Percentiles rank a stretch among this genome's conserved stretches.
Conservation (phyloP, 2,113 vertebrate genomes). For the Grallaria varia region DNA sequence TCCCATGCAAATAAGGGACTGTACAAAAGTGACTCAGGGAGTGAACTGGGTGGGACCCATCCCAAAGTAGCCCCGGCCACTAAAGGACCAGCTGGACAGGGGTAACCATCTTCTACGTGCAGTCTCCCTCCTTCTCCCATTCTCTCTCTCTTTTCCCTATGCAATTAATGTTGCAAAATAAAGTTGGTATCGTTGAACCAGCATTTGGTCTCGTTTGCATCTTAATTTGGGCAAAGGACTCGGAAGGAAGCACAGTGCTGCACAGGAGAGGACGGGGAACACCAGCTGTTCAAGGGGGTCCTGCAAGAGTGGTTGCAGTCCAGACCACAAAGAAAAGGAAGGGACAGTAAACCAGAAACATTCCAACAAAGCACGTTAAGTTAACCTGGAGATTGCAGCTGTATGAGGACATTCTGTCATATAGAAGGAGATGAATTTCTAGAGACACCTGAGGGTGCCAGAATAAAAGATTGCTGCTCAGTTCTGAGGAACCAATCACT, state of each 20-base stretch:
- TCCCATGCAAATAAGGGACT: neutral
- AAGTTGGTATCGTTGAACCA: neutral
- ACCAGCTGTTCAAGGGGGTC: fast-evolving
- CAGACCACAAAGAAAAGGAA: neutral
- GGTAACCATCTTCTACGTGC: neutral
- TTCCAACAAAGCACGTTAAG: neutral
- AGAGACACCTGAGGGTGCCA: neutral
- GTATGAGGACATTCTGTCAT: neutral
- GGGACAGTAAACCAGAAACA: neutral
- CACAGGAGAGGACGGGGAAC: neutral
- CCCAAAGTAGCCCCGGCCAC: neutral
- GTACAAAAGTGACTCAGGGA: neutral
- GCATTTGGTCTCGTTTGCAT: neutral
- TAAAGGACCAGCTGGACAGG: neutral
- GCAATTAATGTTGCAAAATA: neutral
- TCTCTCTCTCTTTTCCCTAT: neutral
- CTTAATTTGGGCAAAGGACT: neutral
- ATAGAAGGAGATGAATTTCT: neutral
- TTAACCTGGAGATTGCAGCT: neutral
- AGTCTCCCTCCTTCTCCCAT: neutral
- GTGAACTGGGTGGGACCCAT: neutral
- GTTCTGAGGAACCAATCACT: neutral
- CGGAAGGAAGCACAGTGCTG: neutral
- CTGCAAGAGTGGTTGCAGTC: neutral
- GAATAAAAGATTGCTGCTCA: neutral